Conservation (phyloP, 1,140 invertebrate species). For the Papilio xuthus region DNA sequence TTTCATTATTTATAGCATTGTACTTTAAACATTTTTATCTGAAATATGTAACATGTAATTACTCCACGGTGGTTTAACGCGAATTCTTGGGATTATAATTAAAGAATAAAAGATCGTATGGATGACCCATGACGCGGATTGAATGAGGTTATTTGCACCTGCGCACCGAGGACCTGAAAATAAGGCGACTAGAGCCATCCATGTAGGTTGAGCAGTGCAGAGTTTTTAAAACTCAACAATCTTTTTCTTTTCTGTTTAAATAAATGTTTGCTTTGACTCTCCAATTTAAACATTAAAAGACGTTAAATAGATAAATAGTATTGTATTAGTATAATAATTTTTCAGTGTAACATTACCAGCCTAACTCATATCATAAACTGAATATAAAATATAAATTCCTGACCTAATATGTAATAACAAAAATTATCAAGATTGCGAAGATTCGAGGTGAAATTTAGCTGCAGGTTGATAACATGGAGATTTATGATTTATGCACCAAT, state of each 20-base stretch:
- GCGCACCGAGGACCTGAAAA: constrained; percentile 60
- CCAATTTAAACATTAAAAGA: not conserved
- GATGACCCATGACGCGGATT: constrained; percentile 68
- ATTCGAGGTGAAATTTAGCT: too few relatives aligned
- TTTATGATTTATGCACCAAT: too few relatives aligned
- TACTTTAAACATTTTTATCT: not conserved
- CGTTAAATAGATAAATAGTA: not conserved
- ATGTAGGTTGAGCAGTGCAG: not conserved
- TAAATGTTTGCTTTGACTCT: not conserved
- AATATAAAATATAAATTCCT: too few relatives aligned
- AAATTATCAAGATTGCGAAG: too few relatives aligned
- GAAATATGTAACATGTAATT: not conserved
- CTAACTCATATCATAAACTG: too few relatives aligned
- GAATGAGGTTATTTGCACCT: constrained; percentile 76
- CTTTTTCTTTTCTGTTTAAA: not conserved
- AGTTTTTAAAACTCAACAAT: not conserved
- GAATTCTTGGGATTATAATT: constrained; percentile 24
- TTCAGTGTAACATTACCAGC: too few relatives aligned
- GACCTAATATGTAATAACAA: too few relatives aligned
- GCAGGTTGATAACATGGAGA: too few relatives aligned
- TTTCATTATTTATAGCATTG: not conserved
- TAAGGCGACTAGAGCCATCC: constrained; percentile 18
- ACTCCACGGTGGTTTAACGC: not conserved
- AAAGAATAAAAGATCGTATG: constrained; percentile 54
- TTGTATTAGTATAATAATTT: too few relatives aligned